Evolutionary conservation across 2,888 invertebrate genomes (phyloP).

Genomic region (Electrophaes corylata): DNA sequence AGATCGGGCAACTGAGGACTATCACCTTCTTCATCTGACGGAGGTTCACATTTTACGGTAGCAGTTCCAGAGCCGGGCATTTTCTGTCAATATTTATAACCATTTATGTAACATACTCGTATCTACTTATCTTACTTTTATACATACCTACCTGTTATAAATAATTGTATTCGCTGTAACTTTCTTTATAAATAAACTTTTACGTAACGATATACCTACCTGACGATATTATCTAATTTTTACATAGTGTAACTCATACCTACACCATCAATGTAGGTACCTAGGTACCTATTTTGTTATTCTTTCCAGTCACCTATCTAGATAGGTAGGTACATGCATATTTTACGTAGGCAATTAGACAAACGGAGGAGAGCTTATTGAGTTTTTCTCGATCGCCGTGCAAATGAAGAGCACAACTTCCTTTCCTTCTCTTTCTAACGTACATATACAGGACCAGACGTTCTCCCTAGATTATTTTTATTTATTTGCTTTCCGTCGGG

Average conservation of each 20-base stretch:
- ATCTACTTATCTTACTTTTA: too few relatives aligned
- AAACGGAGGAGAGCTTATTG: conserved; percentile 79
- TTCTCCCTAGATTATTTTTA: conserved; percentile 36
- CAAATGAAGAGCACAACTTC: conserved; percentile 75
- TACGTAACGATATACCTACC: too few relatives aligned
- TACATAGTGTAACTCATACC: too few relatives aligned
- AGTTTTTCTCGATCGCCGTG: conserved; percentile 81
- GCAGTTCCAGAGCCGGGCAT: conserved; percentile 67
- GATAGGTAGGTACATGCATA: too few relatives aligned
- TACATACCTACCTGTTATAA: too few relatives aligned
- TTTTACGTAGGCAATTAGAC: conserved; percentile 80
- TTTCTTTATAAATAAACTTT: too few relatives aligned
- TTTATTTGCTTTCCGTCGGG: conserved; percentile 10
- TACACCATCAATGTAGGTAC: too few relatives aligned
- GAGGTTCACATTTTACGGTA: conserved; percentile 71
- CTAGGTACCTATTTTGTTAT: too few relatives aligned
- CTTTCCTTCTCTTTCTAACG: conserved; percentile 70
- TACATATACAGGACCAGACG: conserved; percentile 48
- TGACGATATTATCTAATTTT: too few relatives aligned
- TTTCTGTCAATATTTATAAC: conserved; percentile 50
- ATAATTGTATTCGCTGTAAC: too few relatives aligned
- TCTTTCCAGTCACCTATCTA: too few relatives aligned
- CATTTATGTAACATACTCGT: too few relatives aligned
- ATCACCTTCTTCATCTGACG: conserved; percentile 69
- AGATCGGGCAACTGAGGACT: conserved; percentile 57